Conservation (phyloP, 2,113 vertebrate species). For the Planiliza haematocheilus region DNA sequence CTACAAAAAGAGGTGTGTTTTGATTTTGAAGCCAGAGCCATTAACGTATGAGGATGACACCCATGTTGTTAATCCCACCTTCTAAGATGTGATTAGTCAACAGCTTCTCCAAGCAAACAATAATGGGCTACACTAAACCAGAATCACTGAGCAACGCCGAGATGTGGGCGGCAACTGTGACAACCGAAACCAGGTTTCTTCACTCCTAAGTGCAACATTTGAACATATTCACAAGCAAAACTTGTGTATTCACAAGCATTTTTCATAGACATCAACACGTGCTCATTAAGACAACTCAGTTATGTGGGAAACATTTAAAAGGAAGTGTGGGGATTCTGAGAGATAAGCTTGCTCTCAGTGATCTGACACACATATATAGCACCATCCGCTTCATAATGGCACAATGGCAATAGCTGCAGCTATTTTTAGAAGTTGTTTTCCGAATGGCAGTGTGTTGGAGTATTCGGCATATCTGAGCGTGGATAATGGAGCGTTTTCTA, state of each 20-base stretch:
- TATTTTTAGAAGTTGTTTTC: slow-evolving; percentile 71
- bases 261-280: slow-evolving; percentile 7
- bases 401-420: slow-evolving; percentile 53
- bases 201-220: not conserved
- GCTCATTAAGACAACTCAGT: slow-evolving; percentile 17
- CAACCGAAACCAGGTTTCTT: not conserved
- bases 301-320: not conserved
- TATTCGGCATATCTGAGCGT: slow-evolving; percentile 51
- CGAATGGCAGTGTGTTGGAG: slow-evolving; percentile 45
- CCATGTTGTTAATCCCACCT: not conserved
- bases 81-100: slow-evolving; percentile 2
- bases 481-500: slow-evolving; percentile 61
- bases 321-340: slow-evolving; percentile 15
- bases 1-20: too few species aligned
- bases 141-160: slow-evolving; percentile 10
- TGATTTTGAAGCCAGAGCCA: too few species aligned
- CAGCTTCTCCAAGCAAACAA: slow-evolving; percentile 1
- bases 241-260: not conserved
- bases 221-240: slow-evolving; percentile 2
- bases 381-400: slow-evolving; percentile 56
- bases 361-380: slow-evolving; percentile 46
- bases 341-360: slow-evolving; percentile 50
- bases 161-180: slow-evolving; percentile 3
- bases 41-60: not conserved
- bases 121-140: slow-evolving; percentile 2